Conservation (phyloP, 2,888 invertebrate species). For the Pollenia amentaria region DNA sequence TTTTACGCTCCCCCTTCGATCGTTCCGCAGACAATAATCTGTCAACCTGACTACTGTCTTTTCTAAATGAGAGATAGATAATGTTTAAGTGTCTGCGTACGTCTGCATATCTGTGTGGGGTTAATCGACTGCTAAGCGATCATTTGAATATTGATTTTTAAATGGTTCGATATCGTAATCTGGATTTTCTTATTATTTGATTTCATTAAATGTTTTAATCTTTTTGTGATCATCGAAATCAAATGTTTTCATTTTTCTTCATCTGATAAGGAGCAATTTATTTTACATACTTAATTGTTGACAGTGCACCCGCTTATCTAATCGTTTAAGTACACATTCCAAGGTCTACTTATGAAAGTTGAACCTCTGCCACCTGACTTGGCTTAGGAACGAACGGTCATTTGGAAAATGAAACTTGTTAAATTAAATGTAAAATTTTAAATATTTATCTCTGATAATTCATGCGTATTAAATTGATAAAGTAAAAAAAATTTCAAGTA, state of each 20-base stretch:
- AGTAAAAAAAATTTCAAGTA: not conserved
- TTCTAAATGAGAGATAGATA: not conserved
- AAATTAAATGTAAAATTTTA: constrained; percentile 18
- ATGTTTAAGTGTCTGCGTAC: constrained; percentile 14
- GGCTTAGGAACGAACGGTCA: not conserved
- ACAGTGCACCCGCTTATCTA: constrained; percentile 35
- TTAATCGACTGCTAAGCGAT: constrained; percentile 50
- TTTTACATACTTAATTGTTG: constrained; percentile 72
- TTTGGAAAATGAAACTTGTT: constrained; percentile 25
- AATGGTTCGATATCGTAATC: not conserved
- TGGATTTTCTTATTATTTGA: not conserved
- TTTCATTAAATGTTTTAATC: constrained; percentile 69
- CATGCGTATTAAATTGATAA: constrained; percentile 32
- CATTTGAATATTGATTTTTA: constrained; percentile 53
- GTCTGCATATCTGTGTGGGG: constrained; percentile 23
- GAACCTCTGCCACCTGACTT: constrained; percentile 27
- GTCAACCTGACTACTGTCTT: constrained; percentile 56
- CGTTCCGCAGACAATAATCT: constrained; percentile 17
- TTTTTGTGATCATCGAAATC: constrained; percentile 44
- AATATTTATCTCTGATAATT: constrained; percentile 31
- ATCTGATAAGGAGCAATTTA: constrained; percentile 72
- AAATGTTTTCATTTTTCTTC: constrained; percentile 56
- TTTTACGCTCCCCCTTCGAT: constrained; percentile 49
- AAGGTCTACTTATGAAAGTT: constrained; percentile 21
- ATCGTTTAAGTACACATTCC: constrained; percentile 28